phyloP scores from a whole-genome alignment of 2,888 invertebrate genomes.

The Diarsia dahlii region DNA sequence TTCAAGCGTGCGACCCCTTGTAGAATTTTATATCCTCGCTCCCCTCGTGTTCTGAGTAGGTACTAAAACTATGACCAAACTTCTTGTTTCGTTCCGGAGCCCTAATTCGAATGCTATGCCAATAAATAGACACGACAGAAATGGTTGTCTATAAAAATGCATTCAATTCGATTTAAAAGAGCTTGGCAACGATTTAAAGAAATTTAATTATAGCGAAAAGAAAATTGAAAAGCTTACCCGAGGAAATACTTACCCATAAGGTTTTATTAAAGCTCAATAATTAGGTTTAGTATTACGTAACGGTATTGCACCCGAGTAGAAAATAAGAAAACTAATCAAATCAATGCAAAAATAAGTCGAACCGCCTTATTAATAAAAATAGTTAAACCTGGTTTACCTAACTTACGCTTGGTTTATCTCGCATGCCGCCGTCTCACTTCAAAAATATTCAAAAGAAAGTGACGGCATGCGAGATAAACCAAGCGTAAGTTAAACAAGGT shows the following conservation, averaged over 20 bases:
- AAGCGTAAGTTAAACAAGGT: too few species aligned
- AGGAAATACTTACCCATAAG: background rate
- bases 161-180: background rate
- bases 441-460: too few species aligned
- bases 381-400: too few species aligned
- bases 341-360: background rate
- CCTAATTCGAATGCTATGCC: conserved; percentile 22
- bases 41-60: conserved; percentile 35
- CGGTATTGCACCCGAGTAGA: background rate
- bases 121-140: conserved; percentile 29
- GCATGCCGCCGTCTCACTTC: too few species aligned
- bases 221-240: background rate
- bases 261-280: conserved; percentile 7
- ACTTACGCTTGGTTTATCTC: too few species aligned
- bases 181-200: background rate
- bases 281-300: background rate
- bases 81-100: conserved; percentile 25
- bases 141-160: background rate
- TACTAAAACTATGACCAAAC: conserved; percentile 33
- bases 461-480: too few species aligned
- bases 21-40: conserved; percentile 45
- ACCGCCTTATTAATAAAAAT: too few species aligned
- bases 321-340: background rate
- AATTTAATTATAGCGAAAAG: background rate
- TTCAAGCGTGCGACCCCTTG: conserved; percentile 64